phyloP scores from a whole-genome alignment of 2,797 vertebrate genomes.

The Eulemur albifrons region DNA sequence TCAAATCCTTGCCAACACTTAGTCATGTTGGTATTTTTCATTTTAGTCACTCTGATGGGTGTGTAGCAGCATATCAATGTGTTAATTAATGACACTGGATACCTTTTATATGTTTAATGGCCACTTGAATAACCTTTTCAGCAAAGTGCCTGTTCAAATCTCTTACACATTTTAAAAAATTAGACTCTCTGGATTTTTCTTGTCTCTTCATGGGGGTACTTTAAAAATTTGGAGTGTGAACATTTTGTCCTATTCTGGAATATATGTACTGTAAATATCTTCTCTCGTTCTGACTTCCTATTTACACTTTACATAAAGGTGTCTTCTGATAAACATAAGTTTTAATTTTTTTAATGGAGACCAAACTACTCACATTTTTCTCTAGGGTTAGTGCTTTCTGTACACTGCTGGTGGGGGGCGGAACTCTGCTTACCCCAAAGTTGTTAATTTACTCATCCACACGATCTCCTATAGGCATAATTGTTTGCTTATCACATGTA shows the following conservation, averaged over 20 bases:
- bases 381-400: background rate
- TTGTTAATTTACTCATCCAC: background rate
- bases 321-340: background rate
- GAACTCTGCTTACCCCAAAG: background rate
- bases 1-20: background rate
- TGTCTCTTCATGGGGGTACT: background rate
- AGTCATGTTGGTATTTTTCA: background rate
- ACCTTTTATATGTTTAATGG: background rate
- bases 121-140: background rate
- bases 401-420: background rate
- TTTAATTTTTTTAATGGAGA: background rate
- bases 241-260: too few species aligned
- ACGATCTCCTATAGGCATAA: background rate
- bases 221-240: background rate
- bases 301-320: background rate
- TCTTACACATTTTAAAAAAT: background rate
- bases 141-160: background rate
- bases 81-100: too few species aligned
- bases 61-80: background rate
- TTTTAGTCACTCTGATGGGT: rapidly evolving
- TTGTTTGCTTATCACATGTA: background rate
- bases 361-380: background rate
- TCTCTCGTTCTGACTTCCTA: background rate
- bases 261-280: background rate
- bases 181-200: background rate